Evolutionary conservation across 2,113 vertebrate species (phyloP).

Genomic region (Hippolais icterina): DNA sequence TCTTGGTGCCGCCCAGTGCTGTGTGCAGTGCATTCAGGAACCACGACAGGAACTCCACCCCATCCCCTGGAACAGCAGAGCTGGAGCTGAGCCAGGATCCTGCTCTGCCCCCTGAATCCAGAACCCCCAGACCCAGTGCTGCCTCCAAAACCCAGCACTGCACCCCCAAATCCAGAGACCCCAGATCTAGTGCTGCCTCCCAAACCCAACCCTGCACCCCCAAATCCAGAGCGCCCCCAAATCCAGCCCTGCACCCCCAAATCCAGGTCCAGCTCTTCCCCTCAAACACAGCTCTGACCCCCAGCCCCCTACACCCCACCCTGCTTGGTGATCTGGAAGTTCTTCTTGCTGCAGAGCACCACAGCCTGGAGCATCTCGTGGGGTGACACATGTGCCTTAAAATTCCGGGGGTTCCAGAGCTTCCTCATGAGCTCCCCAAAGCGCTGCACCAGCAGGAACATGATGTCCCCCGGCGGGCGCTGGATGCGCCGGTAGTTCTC

Average conservation of each 20-base stretch:
- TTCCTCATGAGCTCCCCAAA: slow-evolving; percentile 98
- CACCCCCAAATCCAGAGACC: neutral
- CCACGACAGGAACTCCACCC: slow-evolving; percentile 96
- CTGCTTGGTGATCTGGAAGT: slow-evolving; percentile 97
- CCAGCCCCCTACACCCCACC: slow-evolving; percentile 61
- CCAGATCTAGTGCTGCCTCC: neutral
- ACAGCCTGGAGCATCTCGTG: slow-evolving; percentile 99
- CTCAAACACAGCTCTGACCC: neutral
- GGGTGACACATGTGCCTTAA: slow-evolving; percentile 96
- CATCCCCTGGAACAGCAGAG: slow-evolving; percentile 74
- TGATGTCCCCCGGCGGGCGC: slow-evolving; percentile 93
- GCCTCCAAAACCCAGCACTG: no score
- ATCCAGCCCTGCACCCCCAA: neutral
- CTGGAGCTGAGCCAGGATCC: neutral
- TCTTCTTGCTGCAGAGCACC: slow-evolving; percentile 97
- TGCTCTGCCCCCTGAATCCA: neutral
- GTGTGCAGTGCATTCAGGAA: slow-evolving; percentile 94
- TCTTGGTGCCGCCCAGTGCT: slow-evolving; percentile 92
- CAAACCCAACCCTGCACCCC: no score
- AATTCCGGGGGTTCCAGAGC: slow-evolving; percentile 97
- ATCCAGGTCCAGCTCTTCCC: neutral
- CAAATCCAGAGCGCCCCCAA: neutral
- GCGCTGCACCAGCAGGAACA: slow-evolving; percentile 95
- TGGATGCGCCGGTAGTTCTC: slow-evolving; percentile 90
- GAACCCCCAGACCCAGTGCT: neutral